Evolutionary conservation across 2,113 vertebrate species (phyloP).

Genomic region (Python bivittatus): DNA sequence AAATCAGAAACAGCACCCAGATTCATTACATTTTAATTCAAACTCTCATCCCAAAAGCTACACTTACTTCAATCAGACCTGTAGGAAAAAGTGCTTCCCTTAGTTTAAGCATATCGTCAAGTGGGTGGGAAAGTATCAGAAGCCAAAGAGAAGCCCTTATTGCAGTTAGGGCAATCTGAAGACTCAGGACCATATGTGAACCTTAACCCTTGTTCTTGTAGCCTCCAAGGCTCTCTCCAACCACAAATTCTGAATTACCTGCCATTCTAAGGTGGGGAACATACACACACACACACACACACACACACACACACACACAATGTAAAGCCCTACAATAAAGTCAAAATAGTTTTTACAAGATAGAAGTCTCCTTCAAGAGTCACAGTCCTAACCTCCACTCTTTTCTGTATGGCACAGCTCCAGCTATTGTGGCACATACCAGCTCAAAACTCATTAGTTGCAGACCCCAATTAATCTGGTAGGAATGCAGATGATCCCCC

Average conservation of each 20-base stretch:
- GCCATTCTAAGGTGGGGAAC: background rate
- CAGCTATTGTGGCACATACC: background rate
- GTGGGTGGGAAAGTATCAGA: background rate
- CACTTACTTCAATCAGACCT: background rate
- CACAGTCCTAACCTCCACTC: background rate
- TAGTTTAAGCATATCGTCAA: background rate
- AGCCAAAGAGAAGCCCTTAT: background rate
- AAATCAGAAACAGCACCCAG: background rate
- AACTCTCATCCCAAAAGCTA: background rate
- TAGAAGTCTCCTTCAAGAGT: too few relatives aligned
- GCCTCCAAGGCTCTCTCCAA: too few relatives aligned
- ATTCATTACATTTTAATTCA: background rate
- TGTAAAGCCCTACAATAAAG: too few relatives aligned
- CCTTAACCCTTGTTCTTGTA: background rate
- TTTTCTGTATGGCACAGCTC: background rate
- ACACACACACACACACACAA: background rate
- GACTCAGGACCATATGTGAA: background rate
- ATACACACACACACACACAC: background rate
- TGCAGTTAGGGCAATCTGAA: background rate
- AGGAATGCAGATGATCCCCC: too few relatives aligned
- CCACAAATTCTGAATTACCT: background rate
- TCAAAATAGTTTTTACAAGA: too few relatives aligned
- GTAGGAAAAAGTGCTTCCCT: background rate
- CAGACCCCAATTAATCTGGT: too few relatives aligned
- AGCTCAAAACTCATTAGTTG: background rate